phyloP scores from a whole-genome alignment of 2,888 invertebrate species.

The Metalampra italica region DNA sequence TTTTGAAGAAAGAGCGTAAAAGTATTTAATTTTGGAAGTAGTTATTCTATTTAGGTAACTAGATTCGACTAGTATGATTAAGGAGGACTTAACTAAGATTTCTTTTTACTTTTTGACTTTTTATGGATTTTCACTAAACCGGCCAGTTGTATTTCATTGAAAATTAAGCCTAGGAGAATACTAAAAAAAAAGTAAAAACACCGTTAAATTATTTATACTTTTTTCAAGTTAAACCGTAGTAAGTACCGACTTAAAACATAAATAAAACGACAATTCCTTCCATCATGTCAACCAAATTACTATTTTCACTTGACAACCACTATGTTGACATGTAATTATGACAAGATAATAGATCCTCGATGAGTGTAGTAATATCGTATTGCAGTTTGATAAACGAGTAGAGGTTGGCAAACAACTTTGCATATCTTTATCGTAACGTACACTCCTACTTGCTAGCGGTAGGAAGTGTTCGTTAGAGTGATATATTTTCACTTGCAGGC shows the following conservation, averaged over 20 bases:
- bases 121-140: too few species aligned
- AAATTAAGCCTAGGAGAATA: too few species aligned
- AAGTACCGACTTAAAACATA: too few species aligned
- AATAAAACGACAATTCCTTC: too few species aligned
- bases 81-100: too few species aligned
- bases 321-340: slow-evolving; percentile 12
- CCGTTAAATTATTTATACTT: too few species aligned
- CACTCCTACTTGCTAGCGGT: slow-evolving; percentile 6
- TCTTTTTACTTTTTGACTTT: too few species aligned
- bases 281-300: too few species aligned
- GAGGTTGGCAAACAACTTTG: slow-evolving; percentile 32
- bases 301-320: background rate
- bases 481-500: background rate
- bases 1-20: slow-evolving; percentile 21
- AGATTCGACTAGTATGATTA: too few species aligned
- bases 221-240: too few species aligned
- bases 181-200: too few species aligned
- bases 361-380: slow-evolving; percentile 16
- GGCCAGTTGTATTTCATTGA: too few species aligned
- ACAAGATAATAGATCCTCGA: slow-evolving; percentile 13
- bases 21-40: slow-evolving; percentile 33
- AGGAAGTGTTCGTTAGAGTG: slow-evolving; percentile 1
- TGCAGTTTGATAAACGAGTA: slow-evolving; percentile 26
- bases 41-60: background rate
- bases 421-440: slow-evolving; percentile 26